Percentiles rank a stretch among this genome's conserved stretches.
These are phyloP conservation scores for Pandion haliaetus DNA, from an alignment of 2,113 vertebrate genomes.

Conservation along the genomic window DNA sequence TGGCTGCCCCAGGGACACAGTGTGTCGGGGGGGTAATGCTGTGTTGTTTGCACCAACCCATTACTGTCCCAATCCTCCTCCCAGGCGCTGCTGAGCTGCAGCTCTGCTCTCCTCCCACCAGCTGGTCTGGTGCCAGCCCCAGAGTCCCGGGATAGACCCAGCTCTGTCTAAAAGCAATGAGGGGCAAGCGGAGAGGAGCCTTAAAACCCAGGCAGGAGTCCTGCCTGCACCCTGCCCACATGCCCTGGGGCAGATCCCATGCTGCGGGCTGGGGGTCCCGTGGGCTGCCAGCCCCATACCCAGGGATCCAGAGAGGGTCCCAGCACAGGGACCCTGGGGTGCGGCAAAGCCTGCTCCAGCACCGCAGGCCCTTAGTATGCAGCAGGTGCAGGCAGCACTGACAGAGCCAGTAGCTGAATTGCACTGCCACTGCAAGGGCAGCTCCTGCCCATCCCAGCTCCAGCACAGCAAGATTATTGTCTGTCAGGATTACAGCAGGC, in stretches of 20 bases:
- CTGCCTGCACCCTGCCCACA: not conserved
- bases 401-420: not conserved
- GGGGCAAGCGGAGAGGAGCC: not conserved
- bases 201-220: not conserved
- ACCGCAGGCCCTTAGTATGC: not conserved
- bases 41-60: accelerated
- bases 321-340: accelerated
- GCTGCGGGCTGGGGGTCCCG: accelerated
- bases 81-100: not conserved
- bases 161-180: not conserved
- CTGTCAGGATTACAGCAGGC: not conserved
- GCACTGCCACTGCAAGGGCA: not conserved
- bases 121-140: not conserved
- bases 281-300: accelerated
- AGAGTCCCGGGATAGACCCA: not conserved
- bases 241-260: not conserved
- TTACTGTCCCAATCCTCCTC: not conserved
- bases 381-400: not conserved
- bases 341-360: accelerated
- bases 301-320: not conserved
- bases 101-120: not conserved
- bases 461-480: not conserved
- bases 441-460: not conserved
- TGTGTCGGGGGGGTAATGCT: accelerated
- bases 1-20: not conserved